phyloP scores from a whole-genome alignment of 2,888 invertebrate genomes.

The Rhagonycha fulva region DNA sequence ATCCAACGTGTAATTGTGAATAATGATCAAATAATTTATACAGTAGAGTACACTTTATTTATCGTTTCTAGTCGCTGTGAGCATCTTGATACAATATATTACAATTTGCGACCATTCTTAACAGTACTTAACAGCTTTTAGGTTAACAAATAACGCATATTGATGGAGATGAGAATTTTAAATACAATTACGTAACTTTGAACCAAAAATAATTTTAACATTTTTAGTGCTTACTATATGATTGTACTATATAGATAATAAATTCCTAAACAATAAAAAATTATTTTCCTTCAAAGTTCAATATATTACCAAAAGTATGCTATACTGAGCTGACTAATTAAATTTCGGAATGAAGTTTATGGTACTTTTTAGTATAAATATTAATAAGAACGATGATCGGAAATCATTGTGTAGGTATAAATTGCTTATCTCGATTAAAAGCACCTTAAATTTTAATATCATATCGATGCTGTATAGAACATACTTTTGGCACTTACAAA shows the following conservation, averaged over 20 bases:
- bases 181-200: constrained; percentile 47
- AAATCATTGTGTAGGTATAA: neutral
- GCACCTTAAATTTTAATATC: neutral
- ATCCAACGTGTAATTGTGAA: neutral
- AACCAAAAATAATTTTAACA: constrained; percentile 37
- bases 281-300: constrained; percentile 29
- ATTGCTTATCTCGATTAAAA: neutral
- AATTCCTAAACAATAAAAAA: constrained; percentile 35
- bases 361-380: neutral
- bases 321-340: neutral
- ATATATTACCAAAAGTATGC: constrained; percentile 27
- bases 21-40: constrained; percentile 25
- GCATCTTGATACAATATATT: constrained; percentile 57
- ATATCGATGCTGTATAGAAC: constrained; percentile 19
- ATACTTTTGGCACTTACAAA: constrained; percentile 35
- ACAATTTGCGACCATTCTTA: constrained; percentile 56
- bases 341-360: neutral
- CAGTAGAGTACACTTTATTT: constrained; percentile 54
- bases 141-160: constrained; percentile 57
- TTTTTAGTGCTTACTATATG: constrained; percentile 24
- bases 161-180: constrained; percentile 55
- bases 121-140: constrained; percentile 59
- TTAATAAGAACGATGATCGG: neutral
- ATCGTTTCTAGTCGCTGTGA: constrained; percentile 55
- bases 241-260: constrained; percentile 34